Conservation (phyloP, 2,797 vertebrate genomes). For the Sarcophilus harrisii region DNA sequence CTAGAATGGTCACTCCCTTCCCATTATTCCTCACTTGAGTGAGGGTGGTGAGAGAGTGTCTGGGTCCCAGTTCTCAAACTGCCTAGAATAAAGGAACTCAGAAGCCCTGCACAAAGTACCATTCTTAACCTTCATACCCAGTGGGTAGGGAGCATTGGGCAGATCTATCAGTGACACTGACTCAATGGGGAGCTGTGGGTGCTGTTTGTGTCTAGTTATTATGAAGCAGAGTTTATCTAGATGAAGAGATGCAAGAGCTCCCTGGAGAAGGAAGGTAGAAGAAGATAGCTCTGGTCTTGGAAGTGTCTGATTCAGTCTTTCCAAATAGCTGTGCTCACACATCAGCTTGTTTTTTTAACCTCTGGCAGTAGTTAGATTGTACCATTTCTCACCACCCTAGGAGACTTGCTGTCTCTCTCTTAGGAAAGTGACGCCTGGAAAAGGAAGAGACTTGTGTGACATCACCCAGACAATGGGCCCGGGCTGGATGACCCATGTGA, state of each 20-base stretch:
- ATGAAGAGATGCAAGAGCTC: neutral
- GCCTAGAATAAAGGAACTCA: neutral
- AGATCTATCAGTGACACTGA: neutral
- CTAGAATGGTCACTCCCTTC: neutral
- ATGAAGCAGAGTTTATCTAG: neutral
- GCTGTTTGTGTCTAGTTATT: neutral
- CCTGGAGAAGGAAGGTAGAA: neutral
- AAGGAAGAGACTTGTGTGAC: neutral
- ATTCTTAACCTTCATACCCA: neutral
- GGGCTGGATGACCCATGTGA: neutral
- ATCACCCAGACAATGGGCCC: neutral
- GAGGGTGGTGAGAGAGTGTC: neutral
- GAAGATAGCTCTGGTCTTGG: neutral
- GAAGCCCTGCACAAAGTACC: fast-evolving
- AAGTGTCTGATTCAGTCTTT: neutral
- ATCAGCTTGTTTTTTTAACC: neutral
- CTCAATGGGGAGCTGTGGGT: neutral
- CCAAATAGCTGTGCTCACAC: neutral
- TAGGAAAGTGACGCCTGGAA: neutral
- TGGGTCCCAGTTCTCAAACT: neutral
- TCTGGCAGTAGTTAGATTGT: neutral
- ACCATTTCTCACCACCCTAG: neutral
- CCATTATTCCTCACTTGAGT: neutral
- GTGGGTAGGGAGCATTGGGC: neutral
- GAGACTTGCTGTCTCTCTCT: neutral